Percentiles rank a stretch among this genome's conserved stretches.
Evolutionary conservation across 2,797 vertebrate species (phyloP).

Genomic region (Hafferia zeledoni): DNA sequence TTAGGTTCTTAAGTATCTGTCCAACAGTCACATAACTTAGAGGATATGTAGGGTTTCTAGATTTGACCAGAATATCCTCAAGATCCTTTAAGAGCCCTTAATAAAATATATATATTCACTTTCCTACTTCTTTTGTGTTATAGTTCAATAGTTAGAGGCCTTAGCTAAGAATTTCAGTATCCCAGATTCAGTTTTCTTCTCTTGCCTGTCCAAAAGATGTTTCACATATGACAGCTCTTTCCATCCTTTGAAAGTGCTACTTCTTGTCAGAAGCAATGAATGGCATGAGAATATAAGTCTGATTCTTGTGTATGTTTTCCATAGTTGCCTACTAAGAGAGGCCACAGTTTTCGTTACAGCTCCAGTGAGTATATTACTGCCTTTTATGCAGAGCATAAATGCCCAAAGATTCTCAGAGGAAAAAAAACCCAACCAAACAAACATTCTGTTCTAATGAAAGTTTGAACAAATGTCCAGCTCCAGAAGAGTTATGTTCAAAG

Average conservation of each 20-base stretch:
- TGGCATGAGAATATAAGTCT: neutral
- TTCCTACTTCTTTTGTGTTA: neutral
- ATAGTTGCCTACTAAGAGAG: neutral
- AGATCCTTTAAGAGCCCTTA: neutral
- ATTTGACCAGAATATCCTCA: neutral
- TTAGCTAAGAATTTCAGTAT: neutral
- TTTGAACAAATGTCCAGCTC: neutral
- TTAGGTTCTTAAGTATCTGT: neutral
- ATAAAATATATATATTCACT: neutral
- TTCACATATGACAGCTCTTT: neutral
- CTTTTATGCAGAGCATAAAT: neutral
- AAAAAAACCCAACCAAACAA: neutral
- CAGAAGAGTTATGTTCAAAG: neutral
- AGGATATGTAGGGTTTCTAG: neutral
- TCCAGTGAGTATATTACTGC: neutral
- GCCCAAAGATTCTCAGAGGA: neutral
- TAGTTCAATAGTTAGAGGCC: neutral
- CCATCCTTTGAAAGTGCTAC: neutral
- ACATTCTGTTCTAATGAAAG: neutral
- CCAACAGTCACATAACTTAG: neutral
- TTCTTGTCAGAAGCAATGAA: neutral
- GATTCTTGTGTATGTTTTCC: neutral
- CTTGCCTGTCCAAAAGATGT: neutral
- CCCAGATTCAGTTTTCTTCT: neutral
- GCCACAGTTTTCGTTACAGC: neutral